Evolutionary conservation across 2,113 vertebrate species (phyloP).

Genomic region (Gavialis gangeticus): DNA sequence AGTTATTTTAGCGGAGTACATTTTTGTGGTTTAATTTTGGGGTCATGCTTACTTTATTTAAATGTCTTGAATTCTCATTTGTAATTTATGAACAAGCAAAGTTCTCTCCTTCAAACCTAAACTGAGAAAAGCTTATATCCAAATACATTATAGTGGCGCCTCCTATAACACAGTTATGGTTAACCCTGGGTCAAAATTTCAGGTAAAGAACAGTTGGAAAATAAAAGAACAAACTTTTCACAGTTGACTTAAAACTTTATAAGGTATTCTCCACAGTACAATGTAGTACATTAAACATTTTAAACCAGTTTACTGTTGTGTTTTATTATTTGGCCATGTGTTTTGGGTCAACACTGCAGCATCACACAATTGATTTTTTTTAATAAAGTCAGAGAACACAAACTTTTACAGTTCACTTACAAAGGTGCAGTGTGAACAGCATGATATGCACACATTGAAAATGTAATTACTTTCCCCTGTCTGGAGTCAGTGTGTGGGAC

Average conservation of each 20-base stretch:
- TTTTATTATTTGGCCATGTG: constrained; percentile 54
- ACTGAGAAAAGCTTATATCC: neutral
- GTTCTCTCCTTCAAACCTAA: neutral
- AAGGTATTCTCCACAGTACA: constrained; percentile 36
- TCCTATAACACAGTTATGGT: constrained; percentile 3
- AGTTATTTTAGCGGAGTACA: neutral
- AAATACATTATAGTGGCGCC: neutral
- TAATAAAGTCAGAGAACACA: constrained; percentile 71
- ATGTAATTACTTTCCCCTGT: constrained; percentile 31
- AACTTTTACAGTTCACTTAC: constrained; percentile 62
- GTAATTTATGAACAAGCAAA: neutral
- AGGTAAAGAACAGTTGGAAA: constrained; percentile 35
- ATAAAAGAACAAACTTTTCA: constrained; percentile 56
- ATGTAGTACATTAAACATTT: constrained; percentile 7
- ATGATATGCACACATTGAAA: constrained; percentile 7
- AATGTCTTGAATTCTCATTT: neutral
- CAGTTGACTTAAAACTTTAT: constrained; percentile 67
- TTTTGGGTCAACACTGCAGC: constrained; percentile 44
- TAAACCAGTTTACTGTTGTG: constrained; percentile 46
- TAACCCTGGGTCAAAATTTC: constrained; percentile 27
- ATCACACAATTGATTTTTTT: constrained; percentile 49
- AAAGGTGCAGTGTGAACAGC: constrained; percentile 54
- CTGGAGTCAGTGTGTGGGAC: constrained; percentile 20
- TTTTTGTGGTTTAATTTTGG: neutral
- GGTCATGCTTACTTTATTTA: neutral